These are phyloP conservation scores for Mactra quadrangularis DNA, from an alignment of 1,140 invertebrate species.

Conservation along the genomic window DNA sequence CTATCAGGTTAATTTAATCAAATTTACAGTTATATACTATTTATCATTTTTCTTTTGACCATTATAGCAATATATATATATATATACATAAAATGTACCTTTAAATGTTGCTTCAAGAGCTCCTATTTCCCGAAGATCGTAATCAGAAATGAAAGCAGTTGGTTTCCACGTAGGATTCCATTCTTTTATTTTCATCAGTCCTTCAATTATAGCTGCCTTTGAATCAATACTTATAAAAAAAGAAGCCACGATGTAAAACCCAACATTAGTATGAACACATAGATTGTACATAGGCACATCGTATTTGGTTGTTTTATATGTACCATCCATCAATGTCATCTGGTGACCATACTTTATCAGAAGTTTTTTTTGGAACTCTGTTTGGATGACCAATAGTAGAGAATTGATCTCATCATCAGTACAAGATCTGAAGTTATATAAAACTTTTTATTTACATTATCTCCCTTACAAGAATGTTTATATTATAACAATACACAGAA, in stretches of 20 bases:
- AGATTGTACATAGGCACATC: background rate
- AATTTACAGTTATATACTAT: too few relatives aligned
- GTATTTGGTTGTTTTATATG: background rate
- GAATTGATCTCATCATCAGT: background rate
- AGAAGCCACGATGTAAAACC: background rate
- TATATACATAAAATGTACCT: too few relatives aligned
- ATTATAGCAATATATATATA: too few relatives aligned
- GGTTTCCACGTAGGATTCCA: background rate
- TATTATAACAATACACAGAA: too few relatives aligned
- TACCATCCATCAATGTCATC: constrained; percentile 5
- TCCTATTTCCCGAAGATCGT: background rate
- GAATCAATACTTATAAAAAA: background rate
- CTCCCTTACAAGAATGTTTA: too few relatives aligned
- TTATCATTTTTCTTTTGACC: too few relatives aligned
- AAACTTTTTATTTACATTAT: too few relatives aligned
- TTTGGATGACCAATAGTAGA: background rate
- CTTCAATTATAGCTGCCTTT: background rate
- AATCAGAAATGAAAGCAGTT: background rate
- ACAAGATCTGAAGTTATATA: too few relatives aligned
- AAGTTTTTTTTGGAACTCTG: background rate
- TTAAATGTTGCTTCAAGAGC: background rate
- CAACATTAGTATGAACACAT: constrained; percentile 6
- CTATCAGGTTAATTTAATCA: too few relatives aligned
- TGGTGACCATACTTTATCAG: background rate
- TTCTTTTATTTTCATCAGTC: background rate